These are phyloP conservation scores for Gnatocerus cornutus DNA, from an alignment of 2,888 invertebrate species.

Conservation along the genomic window DNA sequence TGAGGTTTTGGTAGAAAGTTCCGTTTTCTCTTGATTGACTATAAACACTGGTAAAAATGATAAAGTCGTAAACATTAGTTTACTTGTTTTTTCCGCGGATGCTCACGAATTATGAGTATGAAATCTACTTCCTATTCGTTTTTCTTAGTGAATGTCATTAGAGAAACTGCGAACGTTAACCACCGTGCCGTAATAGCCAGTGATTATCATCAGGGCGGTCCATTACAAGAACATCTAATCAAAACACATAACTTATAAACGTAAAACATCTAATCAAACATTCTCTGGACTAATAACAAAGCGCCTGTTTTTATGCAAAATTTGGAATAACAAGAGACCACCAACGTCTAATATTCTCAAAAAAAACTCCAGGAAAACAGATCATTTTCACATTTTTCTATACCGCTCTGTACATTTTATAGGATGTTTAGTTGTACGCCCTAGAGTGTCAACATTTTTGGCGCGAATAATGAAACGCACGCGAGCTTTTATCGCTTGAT, in stretches of 20 bases:
- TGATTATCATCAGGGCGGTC: constrained; percentile 49
- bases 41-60: no score
- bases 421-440: no score
- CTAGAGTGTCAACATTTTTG: background rate
- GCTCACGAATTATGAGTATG: background rate
- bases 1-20: no score
- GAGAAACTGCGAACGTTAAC: background rate
- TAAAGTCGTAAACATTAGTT: no score
- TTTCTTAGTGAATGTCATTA: constrained; percentile 29
- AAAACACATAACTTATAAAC: constrained; percentile 38
- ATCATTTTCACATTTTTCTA: constrained; percentile 1
- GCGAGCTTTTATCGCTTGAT: constrained; percentile 12
- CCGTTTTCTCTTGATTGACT: no score
- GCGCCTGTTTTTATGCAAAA: constrained; percentile 39
- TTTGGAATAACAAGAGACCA: constrained; percentile 34
- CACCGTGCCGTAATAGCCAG: constrained; percentile 29
- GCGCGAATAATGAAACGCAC: constrained; percentile 5
- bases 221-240: constrained; percentile 47
- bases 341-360: constrained; percentile 24
- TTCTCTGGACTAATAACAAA: constrained; percentile 22
- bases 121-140: background rate
- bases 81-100: no score
- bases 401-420: no score
- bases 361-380: no score
- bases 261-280: constrained; percentile 36